Conservation (phyloP, 2,113 vertebrate genomes). For the Amia ocellicauda region DNA sequence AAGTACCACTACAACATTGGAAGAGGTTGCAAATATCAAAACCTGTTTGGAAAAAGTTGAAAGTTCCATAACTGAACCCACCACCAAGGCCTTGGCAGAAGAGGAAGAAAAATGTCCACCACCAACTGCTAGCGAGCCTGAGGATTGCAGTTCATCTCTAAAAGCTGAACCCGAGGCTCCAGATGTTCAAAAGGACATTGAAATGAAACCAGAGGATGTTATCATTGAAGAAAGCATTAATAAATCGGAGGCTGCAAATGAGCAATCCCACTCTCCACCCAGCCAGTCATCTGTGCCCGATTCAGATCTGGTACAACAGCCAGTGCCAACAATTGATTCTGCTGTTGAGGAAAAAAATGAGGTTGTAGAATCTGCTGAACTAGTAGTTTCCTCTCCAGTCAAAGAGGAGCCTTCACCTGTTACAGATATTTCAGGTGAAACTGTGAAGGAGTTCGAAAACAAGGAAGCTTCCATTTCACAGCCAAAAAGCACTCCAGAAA, state of each 20-base stretch:
- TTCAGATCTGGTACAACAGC: not conserved
- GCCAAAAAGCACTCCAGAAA: constrained; percentile 17
- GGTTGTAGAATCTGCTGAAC: no score
- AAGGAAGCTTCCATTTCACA: not conserved
- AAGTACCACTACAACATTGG: not conserved
- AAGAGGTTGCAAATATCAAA: constrained; percentile 10
- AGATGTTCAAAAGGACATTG: not conserved
- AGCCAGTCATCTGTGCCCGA: not conserved
- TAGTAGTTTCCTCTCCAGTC: not conserved
- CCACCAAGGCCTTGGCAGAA: constrained; percentile 21
- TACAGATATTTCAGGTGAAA: not conserved
- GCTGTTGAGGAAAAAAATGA: no score
- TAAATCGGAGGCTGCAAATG: not conserved
- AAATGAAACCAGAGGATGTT: constrained; percentile 8
- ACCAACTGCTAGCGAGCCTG: constrained; percentile 18
- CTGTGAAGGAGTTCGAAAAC: not conserved
- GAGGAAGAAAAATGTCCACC: not conserved
- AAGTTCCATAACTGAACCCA: constrained; percentile 25
- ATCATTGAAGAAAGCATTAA: not conserved
- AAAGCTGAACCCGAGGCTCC: not conserved
- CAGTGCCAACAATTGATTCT: not conserved
- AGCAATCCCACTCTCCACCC: not conserved
- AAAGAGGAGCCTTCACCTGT: not conserved
- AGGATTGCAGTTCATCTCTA: not conserved
- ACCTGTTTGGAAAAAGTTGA: constrained; percentile 7